Percentiles rank a stretch among this genome's conserved stretches.
These are phyloP conservation scores for Athalia rosae DNA, from an alignment of 2,888 invertebrate species.

Conservation along the genomic window DNA sequence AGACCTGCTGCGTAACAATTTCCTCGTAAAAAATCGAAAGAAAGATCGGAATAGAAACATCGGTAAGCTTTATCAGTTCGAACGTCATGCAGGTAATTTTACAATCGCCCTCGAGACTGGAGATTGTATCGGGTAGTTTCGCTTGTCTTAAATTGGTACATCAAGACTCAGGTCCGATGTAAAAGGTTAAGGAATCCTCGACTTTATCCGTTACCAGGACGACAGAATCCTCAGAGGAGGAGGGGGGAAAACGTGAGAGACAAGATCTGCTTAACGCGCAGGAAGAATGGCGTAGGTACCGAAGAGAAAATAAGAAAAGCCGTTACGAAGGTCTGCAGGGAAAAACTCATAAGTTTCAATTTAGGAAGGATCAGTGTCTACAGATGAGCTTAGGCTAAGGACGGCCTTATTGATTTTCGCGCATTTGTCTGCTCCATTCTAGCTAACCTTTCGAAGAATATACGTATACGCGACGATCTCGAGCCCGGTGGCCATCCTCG, in stretches of 20 bases:
- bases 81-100: too few relatives aligned
- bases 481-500: not conserved
- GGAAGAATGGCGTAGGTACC: constrained; percentile 63
- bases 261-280: constrained; percentile 62
- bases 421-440: constrained; percentile 50
- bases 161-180: too few relatives aligned
- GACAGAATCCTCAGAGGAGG: constrained; percentile 5
- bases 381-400: constrained; percentile 59
- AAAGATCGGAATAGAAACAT: too few relatives aligned
- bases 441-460: constrained; percentile 3
- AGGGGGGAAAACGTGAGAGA: constrained; percentile 40
- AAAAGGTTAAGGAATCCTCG: constrained; percentile 20
- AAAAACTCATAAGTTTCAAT: constrained; percentile 74
- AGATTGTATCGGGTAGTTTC: too few relatives aligned
- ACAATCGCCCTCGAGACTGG: too few relatives aligned
- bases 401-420: constrained; percentile 64
- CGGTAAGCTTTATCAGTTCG: too few relatives aligned
- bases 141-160: too few relatives aligned
- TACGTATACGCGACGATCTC: constrained; percentile 7
- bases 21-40: too few relatives aligned
- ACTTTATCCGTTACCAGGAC: constrained; percentile 8
- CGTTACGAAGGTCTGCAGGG: constrained; percentile 48
- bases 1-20: too few relatives aligned
- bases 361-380: constrained; percentile 71
- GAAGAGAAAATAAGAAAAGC: constrained; percentile 54